These are phyloP conservation scores for Valencia hispanica DNA, from an alignment of 2,797 vertebrate species.

Conservation along the genomic window DNA sequence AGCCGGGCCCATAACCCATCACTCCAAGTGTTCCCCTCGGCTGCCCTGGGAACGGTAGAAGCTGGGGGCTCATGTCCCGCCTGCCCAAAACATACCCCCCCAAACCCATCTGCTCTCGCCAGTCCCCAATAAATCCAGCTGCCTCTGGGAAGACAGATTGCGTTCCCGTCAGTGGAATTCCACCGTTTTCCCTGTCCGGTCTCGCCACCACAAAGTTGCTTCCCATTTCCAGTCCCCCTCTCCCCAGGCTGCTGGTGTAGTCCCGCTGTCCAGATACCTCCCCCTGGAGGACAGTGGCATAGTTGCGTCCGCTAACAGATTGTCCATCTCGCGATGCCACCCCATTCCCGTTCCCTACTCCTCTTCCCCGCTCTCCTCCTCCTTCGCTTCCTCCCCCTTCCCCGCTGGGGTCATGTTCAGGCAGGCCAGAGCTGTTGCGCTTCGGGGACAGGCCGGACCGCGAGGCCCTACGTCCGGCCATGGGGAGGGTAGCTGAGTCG, in stretches of 20 bases:
- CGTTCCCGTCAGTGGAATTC: slow-evolving; percentile 70
- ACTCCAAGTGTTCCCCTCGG: slow-evolving; percentile 73
- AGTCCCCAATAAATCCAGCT: slow-evolving; percentile 78
- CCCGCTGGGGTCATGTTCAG: slow-evolving; percentile 70
- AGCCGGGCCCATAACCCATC: slow-evolving; percentile 75
- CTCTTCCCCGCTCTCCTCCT: slow-evolving; percentile 35
- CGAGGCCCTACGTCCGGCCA: slow-evolving; percentile 84
- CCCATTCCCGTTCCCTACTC: slow-evolving; percentile 44
- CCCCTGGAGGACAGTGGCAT: slow-evolving; percentile 71
- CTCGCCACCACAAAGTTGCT: slow-evolving; percentile 80
- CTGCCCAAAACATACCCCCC: slow-evolving; percentile 79
- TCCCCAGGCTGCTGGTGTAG: slow-evolving; percentile 75
- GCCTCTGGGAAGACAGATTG: slow-evolving; percentile 74
- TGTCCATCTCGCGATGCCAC: slow-evolving; percentile 61
- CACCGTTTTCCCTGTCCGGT: slow-evolving; percentile 73
- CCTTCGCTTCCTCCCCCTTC: slow-evolving; percentile 45
- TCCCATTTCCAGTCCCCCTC: slow-evolving; percentile 81
- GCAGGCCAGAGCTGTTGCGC: slow-evolving; percentile 69
- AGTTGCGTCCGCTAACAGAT: slow-evolving; percentile 58
- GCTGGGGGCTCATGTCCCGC: slow-evolving; percentile 88
- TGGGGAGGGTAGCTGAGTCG: slow-evolving; percentile 82
- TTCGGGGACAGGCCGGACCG: slow-evolving; percentile 84
- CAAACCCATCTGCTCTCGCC: slow-evolving; percentile 78
- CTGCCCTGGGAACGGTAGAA: slow-evolving; percentile 78
- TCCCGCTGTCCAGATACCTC: slow-evolving; percentile 76